phyloP scores from a whole-genome alignment of 2,113 vertebrate species.

The Aramus guarauna region DNA sequence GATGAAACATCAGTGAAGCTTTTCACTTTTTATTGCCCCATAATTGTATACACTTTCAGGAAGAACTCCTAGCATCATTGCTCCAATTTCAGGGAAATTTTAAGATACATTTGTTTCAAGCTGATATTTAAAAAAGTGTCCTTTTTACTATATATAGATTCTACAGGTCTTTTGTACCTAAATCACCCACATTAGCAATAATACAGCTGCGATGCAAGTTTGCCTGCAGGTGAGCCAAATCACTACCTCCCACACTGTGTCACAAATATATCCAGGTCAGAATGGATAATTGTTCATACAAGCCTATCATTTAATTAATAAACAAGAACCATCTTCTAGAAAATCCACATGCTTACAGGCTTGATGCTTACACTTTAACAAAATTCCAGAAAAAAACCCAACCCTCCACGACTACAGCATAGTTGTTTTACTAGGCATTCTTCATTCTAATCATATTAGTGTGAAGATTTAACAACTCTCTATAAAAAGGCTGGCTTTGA shows the following conservation, averaged over 20 bases:
- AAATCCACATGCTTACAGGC: not conserved
- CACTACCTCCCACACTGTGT: not conserved
- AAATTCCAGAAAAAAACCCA: not conserved
- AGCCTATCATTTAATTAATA: not conserved
- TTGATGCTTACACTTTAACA: not conserved
- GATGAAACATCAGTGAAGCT: not conserved
- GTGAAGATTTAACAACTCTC: not conserved
- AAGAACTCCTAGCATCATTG: not conserved
- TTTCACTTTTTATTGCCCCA: not conserved
- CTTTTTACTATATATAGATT: not conserved
- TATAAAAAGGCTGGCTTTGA: not conserved
- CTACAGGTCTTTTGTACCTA: not conserved
- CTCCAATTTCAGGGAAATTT: not conserved
- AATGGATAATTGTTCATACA: not conserved
- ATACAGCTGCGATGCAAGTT: slow-evolving; percentile 1
- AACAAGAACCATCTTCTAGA: not conserved
- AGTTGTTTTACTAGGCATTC: not conserved
- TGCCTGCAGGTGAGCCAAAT: not conserved
- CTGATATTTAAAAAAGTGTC: not conserved
- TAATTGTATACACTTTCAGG: not conserved
- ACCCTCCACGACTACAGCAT: not conserved
- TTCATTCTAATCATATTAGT: not conserved
- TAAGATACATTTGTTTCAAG: not conserved
- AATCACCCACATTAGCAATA: not conserved
- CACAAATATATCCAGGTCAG: not conserved